Percentiles rank a stretch among this genome's conserved stretches.
Evolutionary conservation across 1,140 invertebrate genomes (phyloP).

Genomic region (Hyles euphorbiae): DNA sequence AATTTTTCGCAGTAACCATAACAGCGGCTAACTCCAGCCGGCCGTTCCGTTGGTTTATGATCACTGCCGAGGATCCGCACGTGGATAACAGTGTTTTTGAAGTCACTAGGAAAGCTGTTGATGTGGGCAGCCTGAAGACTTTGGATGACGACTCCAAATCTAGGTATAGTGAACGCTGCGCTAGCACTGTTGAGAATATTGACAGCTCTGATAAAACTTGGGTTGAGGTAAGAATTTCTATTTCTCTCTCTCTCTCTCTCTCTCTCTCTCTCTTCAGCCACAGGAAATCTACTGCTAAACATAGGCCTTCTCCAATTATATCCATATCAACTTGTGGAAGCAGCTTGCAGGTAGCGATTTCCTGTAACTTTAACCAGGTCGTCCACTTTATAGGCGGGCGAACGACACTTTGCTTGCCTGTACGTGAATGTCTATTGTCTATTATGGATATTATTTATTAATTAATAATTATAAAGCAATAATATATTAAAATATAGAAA

Average conservation of each 20-base stretch:
- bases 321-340: too few species aligned
- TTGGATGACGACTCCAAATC: constrained; percentile 39
- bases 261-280: too few species aligned
- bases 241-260: neutral
- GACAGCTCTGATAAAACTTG: constrained; percentile 52
- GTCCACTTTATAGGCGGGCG: too few species aligned
- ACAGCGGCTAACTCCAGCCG: constrained; percentile 26
- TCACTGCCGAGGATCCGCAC: constrained; percentile 57
- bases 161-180: constrained; percentile 54
- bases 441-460: too few species aligned
- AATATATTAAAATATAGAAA: too few species aligned
- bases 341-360: too few species aligned
- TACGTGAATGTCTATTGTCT: too few species aligned
- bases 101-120: constrained; percentile 26
- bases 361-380: too few species aligned
- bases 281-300: too few species aligned
- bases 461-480: too few species aligned
- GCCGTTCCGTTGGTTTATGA: constrained; percentile 61
- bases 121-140: constrained; percentile 56
- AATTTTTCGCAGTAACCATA: constrained; percentile 35
- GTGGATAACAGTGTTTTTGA: constrained; percentile 42
- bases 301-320: neutral
- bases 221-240: constrained; percentile 42
- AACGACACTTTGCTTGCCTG: too few species aligned
- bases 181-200: constrained; percentile 53